Conservation (phyloP, 2,797 vertebrate genomes). For the Anguilla obscura region DNA sequence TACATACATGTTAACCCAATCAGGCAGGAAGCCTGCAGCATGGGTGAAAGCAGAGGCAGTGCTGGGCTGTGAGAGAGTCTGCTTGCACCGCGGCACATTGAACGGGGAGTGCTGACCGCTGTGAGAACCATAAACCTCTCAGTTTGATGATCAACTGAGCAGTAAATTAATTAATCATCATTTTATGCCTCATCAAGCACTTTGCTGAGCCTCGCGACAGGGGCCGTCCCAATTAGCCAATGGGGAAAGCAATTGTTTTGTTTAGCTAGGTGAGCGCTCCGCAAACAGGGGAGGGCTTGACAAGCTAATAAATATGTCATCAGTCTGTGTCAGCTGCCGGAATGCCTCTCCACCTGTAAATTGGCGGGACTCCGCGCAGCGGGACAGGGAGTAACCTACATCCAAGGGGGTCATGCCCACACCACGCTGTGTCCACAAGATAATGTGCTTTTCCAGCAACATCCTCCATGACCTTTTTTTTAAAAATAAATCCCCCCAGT, state of each 20-base stretch:
- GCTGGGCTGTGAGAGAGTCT: constrained; percentile 60
- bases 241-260: constrained; percentile 89
- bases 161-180: constrained; percentile 99
- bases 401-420: constrained; percentile 46
- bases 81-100: constrained; percentile 64
- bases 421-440: constrained; percentile 45
- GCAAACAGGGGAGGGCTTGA: constrained; percentile 81
- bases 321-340: constrained; percentile 84
- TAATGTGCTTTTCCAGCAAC: constrained; percentile 65
- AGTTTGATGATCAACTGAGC: constrained; percentile 97
- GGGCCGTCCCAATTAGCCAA: constrained; percentile 87
- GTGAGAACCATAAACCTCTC: constrained; percentile 95
- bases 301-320: constrained; percentile 98
- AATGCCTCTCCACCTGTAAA: constrained; percentile 81
- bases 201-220: constrained; percentile 85
- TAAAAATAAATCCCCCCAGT: not conserved
- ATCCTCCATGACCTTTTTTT: constrained; percentile 61
- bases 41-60: constrained; percentile 82
- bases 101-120: constrained; percentile 82
- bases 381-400: constrained; percentile 64
- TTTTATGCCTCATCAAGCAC: constrained; percentile 99
- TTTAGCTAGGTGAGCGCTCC: constrained; percentile 84
- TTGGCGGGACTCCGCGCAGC: constrained; percentile 65
- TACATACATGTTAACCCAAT: not conserved
- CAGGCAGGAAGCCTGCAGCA: constrained; percentile 45